Evolutionary conservation across 1,140 invertebrate genomes (phyloP), one percentile per base, ranked within the genome.

Genomic region (Hermetia illucens): DNA sequence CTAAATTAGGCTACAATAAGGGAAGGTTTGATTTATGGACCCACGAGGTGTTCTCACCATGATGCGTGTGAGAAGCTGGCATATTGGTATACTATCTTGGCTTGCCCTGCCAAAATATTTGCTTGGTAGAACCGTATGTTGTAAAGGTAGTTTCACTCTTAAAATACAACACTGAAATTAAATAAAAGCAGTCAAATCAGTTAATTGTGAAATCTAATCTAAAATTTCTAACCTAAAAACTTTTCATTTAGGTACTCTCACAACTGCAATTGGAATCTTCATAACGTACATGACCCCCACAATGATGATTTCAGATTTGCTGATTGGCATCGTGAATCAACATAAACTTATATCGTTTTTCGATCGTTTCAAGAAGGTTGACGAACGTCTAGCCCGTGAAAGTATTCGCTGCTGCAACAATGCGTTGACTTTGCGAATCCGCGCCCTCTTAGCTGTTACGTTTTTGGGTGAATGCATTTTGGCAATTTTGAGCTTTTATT

Each of bases 301-400:
- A n/a, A 60, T 60, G 55, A 60, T 60, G 57, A 40, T 38, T 15
- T 51, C 54, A 5, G 58, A 61, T 48, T 51, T 60, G 31, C 24
- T 57, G 4, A 48, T 46, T 1, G 49, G 48, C 0, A 17, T 61
- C 5, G 43, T 50, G 5, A 60, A 61, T 37, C 58, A 60, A 40
- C 41, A 42, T 5, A 32, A 48, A 15, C 30, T 58, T 13, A 52
- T 52, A 3, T 46, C 49, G 17, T 31, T 60, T 0, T 58, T 55
- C 20, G 53, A 60, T 27, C 52, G 55, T 5, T 56, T 60, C 5
- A 47, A 46, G 1, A 27, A 39, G 2, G 52, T 58, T 3, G 58
- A 61, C 34, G 53, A 60, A 18, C 49, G 53, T 9, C 36, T 61
- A 0, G 45, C 44, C 21, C 44, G 38, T 4, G 53, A 60, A 17